These are phyloP conservation scores for Coracias cyanogaster DNA, from an alignment of 2,797 vertebrate species.

Conservation along the genomic window DNA sequence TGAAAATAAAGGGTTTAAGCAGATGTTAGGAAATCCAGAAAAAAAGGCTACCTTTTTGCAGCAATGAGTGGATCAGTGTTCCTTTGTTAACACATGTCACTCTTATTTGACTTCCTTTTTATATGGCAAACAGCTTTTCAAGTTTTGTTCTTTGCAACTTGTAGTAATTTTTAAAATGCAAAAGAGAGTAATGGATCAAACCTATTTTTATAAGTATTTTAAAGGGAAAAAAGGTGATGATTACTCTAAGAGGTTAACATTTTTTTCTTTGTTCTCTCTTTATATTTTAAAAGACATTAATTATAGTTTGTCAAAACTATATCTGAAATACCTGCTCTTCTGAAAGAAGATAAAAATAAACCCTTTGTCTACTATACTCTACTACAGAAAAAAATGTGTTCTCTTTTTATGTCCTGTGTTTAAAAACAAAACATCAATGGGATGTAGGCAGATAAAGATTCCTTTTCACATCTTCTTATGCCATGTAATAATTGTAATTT, in stretches of 20 bases:
- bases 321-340: not conserved
- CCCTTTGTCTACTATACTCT: not conserved
- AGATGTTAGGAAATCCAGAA: not conserved
- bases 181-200: not conserved
- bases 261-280: not conserved
- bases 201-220: not conserved
- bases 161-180: not conserved
- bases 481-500: not conserved
- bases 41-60: not conserved
- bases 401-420: not conserved
- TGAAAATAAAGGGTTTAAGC: not conserved
- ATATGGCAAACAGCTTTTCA: not conserved
- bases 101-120: not conserved
- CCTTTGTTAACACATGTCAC: not conserved
- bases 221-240: not conserved
- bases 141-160: not conserved
- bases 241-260: not conserved
- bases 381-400: not conserved
- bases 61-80: not conserved
- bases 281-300: constrained; percentile 29
- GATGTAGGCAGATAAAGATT: not conserved
- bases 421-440: not conserved
- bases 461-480: not conserved
- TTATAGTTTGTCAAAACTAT: not conserved
- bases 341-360: constrained; percentile 16